A percentile compares a stretch with the other conserved stretches of the same genome.
These are phyloP conservation scores for Pterocles orientalis DNA, from an alignment of 2,113 vertebrate genomes.

Conservation along the genomic window DNA sequence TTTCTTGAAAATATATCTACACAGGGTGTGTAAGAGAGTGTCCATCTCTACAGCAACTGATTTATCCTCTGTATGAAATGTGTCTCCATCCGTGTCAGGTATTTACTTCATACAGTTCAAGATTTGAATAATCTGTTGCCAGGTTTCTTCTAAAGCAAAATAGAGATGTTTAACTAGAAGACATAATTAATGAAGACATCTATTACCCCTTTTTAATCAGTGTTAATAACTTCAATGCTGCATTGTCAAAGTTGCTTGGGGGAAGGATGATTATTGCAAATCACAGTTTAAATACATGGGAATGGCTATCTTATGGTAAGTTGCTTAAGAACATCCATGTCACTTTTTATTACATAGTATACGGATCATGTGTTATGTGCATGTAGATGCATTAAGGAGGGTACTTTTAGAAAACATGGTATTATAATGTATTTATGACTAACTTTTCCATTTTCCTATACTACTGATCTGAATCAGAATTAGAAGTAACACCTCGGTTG, in stretches of 20 bases:
- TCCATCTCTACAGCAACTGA: not conserved
- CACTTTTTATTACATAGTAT: not conserved
- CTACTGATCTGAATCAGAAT: not conserved
- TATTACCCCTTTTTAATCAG: not conserved
- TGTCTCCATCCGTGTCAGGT: not conserved
- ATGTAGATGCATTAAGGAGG: not conserved
- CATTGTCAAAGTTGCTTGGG: not conserved
- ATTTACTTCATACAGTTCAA: not conserved
- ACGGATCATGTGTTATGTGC: not conserved
- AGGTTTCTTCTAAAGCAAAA: not conserved
- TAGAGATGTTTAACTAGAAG: not conserved
- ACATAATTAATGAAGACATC: not conserved
- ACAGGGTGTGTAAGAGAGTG: not conserved
- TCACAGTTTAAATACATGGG: not conserved
- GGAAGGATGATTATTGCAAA: not conserved
- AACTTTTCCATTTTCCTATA: not conserved
- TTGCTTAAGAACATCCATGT: not conserved
- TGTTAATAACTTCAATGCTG: not conserved
- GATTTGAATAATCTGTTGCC: not conserved
- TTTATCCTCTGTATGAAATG: not conserved
- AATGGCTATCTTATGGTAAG: not conserved
- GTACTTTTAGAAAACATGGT: not conserved
- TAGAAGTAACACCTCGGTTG: not conserved
- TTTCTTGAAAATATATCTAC: not conserved
- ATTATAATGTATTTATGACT: not conserved